These are phyloP conservation scores for Cerastoderma edule DNA, from an alignment of 2,888 invertebrate genomes.

Conservation along the genomic window DNA sequence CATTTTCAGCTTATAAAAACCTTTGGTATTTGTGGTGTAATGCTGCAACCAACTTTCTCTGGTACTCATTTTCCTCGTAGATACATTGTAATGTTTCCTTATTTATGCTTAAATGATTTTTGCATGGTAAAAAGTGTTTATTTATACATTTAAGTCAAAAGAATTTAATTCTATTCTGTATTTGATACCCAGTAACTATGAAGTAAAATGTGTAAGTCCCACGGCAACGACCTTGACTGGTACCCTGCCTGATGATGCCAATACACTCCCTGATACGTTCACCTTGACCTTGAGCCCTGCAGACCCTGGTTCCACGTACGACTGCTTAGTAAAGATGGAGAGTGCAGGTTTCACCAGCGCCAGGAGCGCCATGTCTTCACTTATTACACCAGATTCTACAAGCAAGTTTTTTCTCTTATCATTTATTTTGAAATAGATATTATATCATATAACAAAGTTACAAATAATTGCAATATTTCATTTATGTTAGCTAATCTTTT, in stretches of 20 bases:
- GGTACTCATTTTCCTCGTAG: too few relatives aligned
- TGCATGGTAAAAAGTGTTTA: too few relatives aligned
- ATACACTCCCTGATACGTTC: conserved; percentile 28
- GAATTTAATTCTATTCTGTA: too few relatives aligned
- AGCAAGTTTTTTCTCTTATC: conserved; percentile 30
- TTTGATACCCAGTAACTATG: conserved; percentile 49
- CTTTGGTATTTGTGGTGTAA: too few relatives aligned
- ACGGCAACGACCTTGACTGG: conserved; percentile 43
- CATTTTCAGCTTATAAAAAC: too few relatives aligned
- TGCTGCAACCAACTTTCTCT: too few relatives aligned
- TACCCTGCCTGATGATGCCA: conserved; percentile 31
- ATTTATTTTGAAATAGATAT: too few relatives aligned
- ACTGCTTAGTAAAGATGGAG: conserved; percentile 60
- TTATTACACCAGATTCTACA: conserved; percentile 61
- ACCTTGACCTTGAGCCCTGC: conserved; percentile 55
- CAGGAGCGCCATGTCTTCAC: conserved; percentile 57
- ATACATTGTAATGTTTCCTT: too few relatives aligned
- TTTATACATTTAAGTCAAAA: too few relatives aligned
- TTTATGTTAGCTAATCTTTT: background rate
- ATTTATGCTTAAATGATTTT: too few relatives aligned
- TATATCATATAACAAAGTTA: too few relatives aligned
- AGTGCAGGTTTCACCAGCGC: conserved; percentile 56
- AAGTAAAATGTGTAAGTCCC: conserved; percentile 49
- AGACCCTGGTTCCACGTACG: conserved; percentile 64
- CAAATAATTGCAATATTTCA: background rate